Evolutionary conservation across 2,888 invertebrate species (phyloP), one percentile per base, ranked within the genome.

Genomic region (Amphimallon solstitiale): DNA sequence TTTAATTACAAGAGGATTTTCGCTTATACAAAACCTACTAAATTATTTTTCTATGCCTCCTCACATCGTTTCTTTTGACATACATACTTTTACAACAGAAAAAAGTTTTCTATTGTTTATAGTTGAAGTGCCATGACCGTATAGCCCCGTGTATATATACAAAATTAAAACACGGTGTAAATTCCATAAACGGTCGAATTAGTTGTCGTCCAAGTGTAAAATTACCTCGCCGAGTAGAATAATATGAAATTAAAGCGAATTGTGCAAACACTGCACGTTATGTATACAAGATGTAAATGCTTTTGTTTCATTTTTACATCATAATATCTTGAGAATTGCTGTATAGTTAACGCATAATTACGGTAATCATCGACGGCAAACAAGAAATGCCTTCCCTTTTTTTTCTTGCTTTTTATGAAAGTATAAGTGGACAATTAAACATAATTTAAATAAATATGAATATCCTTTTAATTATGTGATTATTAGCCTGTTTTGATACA

Each of bases 141-240:
- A 15, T 29, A 29, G 9, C 43, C n/a, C n/a, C 43, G 43, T 43
- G 14, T 15, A 43, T 15, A 6, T 40, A 40, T n/a, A 43, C 15
- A 17, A 17, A 43, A 15, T 43, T 43, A 43, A 43, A 43, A 43
- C 15, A 17, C 14, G 17, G 17, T 15, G 14, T 17, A 34, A 29
- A 23, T 52, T 35, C 29, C 15, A 12, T 52, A 52, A 52, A 52
- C 35, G 52, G 23, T 52, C 9, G 34, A 29, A 52, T 34, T 34
- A 23, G n/a, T 23, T 34, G 29, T n/a, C 34, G 14, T 9, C 35
- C 52, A 34, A 52, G 34, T 52, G 52, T 52, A 52, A 52, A 52
- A 52, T 52, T 52, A 52, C 9, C 52, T 23, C 23, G 52, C 23
- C n/a, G 34, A 52, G 35, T 51, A 52, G 10, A 19, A 52, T n/a